Conservation (phyloP, 2,888 invertebrate species). For the Aphodius granarius region DNA sequence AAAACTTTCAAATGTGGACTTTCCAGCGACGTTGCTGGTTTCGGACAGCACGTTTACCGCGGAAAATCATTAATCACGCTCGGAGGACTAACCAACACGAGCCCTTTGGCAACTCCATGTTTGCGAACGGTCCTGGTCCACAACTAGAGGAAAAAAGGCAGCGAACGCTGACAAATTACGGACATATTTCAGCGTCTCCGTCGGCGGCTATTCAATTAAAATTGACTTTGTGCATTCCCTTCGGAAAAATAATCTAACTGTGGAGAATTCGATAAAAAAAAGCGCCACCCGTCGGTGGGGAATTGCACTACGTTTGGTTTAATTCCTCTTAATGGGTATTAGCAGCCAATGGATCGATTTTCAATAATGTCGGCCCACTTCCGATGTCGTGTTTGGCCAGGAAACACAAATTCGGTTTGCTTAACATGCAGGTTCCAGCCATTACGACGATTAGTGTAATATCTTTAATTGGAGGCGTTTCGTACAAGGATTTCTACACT, state of each 20-base stretch:
- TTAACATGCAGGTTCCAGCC: neutral
- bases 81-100: neutral
- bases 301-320: neutral
- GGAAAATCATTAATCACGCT: neutral
- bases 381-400: neutral
- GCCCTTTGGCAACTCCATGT: neutral
- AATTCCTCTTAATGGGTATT: neutral
- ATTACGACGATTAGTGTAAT: neutral
- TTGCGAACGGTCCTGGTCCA: neutral
- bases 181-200: neutral
- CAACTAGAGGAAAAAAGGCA: neutral
- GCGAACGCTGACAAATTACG: neutral
- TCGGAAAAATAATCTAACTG: neutral
- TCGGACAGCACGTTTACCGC: neutral
- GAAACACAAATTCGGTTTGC: neutral
- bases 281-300: neutral
- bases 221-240: neutral
- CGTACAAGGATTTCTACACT: neutral
- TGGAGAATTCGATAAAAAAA: neutral
- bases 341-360: neutral
- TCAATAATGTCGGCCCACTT: neutral
- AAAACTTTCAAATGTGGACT: neutral
- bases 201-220: neutral
- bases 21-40: neutral
- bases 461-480: neutral